Evolutionary conservation across 1,140 invertebrate species (phyloP).

Genomic region (Philotrypesis tridentata): DNA sequence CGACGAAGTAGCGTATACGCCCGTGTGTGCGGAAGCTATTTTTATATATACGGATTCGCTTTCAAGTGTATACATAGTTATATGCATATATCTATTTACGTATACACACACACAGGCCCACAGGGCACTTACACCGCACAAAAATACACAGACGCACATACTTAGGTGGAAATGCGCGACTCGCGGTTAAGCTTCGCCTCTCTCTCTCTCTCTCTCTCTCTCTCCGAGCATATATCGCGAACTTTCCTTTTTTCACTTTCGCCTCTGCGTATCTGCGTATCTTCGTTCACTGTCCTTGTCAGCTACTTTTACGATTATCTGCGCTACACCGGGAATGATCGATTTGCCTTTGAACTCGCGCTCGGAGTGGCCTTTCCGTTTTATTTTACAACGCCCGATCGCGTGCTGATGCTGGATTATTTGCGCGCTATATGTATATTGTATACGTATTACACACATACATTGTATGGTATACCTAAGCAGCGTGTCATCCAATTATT

Average conservation of each 20-base stretch:
- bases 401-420: not conserved
- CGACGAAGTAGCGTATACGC: too few relatives aligned
- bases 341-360: constrained; percentile 6
- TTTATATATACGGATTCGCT: not conserved
- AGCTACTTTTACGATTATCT: not conserved
- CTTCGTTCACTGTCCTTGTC: not conserved
- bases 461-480: too few relatives aligned
- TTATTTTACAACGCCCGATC: not conserved
- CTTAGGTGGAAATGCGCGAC: not conserved
- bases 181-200: not conserved
- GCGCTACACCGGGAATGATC: not conserved
- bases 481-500: too few relatives aligned
- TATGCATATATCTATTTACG: constrained; percentile 5
- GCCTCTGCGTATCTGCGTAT: not conserved
- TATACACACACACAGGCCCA: not conserved
- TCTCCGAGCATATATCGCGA: not conserved
- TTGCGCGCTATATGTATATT: too few relatives aligned
- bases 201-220: too few relatives aligned
- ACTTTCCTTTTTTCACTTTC: constrained; percentile 14
- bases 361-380: not conserved
- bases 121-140: too few relatives aligned
- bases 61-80: too few relatives aligned
- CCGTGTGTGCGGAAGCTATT: not conserved
- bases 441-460: too few relatives aligned
- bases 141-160: not conserved